A percentile compares a stretch with the other conserved stretches of the same genome.
These are phyloP conservation scores for Porites cylindrica DNA, from an alignment of 92 coral and sea anemone species.

Conservation along the genomic window DNA sequence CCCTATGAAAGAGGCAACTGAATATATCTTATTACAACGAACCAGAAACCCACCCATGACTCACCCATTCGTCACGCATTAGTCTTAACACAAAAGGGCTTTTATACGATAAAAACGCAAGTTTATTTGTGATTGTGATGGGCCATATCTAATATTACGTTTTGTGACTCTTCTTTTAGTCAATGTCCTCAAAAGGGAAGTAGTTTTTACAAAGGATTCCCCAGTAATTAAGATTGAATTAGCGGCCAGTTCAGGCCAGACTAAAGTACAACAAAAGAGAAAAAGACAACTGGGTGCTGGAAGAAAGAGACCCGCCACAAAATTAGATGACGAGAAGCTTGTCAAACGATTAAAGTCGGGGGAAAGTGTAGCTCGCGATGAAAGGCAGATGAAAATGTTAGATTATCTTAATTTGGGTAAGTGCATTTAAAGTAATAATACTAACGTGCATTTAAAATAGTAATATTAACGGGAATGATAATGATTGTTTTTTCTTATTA, in stretches of 20 bases:
- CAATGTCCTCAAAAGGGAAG: constrained; percentile 30
- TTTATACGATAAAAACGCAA: no score
- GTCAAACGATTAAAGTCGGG: constrained; percentile 9
- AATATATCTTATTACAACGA: constrained; percentile 32
- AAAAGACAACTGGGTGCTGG: constrained; percentile 9
- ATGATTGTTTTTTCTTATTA: constrained; percentile 5
- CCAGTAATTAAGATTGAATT: not conserved
- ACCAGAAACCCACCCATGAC: not conserved
- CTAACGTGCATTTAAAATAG: not conserved
- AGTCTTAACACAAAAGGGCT: no score
- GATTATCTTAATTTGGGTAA: constrained; percentile 23
- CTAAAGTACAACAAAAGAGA: not conserved
- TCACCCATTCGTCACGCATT: not conserved
- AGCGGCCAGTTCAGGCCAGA: not conserved
- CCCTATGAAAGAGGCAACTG: constrained; percentile 13
- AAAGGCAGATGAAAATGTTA: constrained; percentile 27
- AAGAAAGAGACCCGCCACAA: constrained; percentile 8
- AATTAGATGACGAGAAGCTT: constrained; percentile 11
- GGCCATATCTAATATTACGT: not conserved
- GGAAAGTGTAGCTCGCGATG: constrained; percentile 19
- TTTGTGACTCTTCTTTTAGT: constrained; percentile 14
- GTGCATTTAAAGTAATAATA: constrained; percentile 13
- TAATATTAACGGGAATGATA: not conserved
- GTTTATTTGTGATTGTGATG: no score
- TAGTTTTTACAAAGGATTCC: constrained; percentile 15